Percentiles rank a stretch among this genome's conserved stretches.
phyloP scores from a whole-genome alignment of 2,113 vertebrate species.

The Sylvicapra grimmia region DNA sequence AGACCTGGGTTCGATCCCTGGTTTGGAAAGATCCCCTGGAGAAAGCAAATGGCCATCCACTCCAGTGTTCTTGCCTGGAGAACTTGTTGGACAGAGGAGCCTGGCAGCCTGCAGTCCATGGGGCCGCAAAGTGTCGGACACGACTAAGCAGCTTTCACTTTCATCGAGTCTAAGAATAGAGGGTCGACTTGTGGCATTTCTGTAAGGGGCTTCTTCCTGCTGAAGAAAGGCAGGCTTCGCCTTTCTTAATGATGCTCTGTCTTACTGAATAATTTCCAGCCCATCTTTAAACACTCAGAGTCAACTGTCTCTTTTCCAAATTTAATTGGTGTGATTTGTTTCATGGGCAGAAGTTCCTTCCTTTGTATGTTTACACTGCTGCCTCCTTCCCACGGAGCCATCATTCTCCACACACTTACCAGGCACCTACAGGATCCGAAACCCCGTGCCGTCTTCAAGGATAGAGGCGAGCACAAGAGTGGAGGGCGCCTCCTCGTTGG shows the following conservation, averaged over 20 bases:
- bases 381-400: neutral
- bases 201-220: neutral
- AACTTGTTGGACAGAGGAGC: neutral
- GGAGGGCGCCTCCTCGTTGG: accelerated
- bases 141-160: neutral
- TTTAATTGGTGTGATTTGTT: neutral
- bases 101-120: neutral
- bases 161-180: neutral
- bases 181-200: neutral
- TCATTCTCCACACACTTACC: accelerated
- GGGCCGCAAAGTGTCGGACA: neutral
- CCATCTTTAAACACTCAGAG: neutral
- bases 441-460: accelerated
- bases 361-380: neutral
- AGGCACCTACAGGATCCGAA: too few relatives aligned
- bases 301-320: neutral
- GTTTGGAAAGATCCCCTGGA: neutral
- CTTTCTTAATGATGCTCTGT: neutral
- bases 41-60: neutral
- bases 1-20: neutral
- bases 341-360: neutral
- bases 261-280: neutral
- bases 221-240: neutral
- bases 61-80: neutral
- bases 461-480: neutral